Base-by-base conservation (phyloP, 1,140 invertebrate species). In the Apis dorsata region DNA sequence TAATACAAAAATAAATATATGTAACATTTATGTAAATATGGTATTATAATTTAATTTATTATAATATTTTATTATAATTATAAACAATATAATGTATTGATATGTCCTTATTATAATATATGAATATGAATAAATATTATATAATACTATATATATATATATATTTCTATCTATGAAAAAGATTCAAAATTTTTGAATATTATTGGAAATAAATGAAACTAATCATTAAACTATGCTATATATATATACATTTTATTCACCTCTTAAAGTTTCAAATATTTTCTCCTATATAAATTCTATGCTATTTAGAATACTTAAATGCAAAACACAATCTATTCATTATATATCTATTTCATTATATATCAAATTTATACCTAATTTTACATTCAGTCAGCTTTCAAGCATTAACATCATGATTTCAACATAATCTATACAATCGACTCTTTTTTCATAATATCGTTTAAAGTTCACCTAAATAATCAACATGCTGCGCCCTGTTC, bases 381-480 rank as follows among this genome's bases (percentile, higher is more conserved):
- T 51, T 24, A 24, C n/a, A 70, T 70, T 75, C 72, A 63, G 34
- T 62, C 72, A 62, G 59, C 49, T 62, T 60, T 12, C 72, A 75
- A 12, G 21, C 28, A 75, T 60, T 55, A 49, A 28, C 8, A 28
- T 24, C 53, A 19, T 34, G 60, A 80, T 49, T 51, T 51, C 44
- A 28, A 4, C 17, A 68, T 69, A 57, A 76, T 69, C 55, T 24
- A 53, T 21, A 24, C 55, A 24, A 68, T 19, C 65, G 15, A 49
- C 9, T 70, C 44, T 51, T 77, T 66, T 60, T 49, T n/a, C 21
- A 10, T 7, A 49, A 53, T 8, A 19, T 1, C 55, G 63, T 24
- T 21, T 34, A 65, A 79, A 70, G 59, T 83, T 78, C 77, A 71
- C 70, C 76, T 78, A 84, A 86, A 86, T 80, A 83, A 65, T 63